Evolutionary conservation across 2,113 vertebrate genomes (phyloP).

Genomic region (Marmota flaviventris): DNA sequence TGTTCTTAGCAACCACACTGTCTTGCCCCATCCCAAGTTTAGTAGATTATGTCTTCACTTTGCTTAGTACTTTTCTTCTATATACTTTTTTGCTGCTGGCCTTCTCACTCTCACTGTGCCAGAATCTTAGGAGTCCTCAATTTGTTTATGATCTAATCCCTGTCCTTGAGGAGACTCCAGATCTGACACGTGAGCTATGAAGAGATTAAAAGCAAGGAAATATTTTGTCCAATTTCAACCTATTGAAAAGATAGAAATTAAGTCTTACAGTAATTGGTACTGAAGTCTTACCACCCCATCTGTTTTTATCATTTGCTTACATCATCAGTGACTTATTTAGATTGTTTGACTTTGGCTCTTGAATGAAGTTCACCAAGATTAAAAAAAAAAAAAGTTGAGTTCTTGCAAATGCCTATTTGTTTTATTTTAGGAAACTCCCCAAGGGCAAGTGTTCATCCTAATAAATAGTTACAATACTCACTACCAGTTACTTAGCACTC

Average conservation of each 20-base stretch:
- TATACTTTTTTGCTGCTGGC: neutral
- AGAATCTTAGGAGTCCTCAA: neutral
- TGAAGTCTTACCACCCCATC: neutral
- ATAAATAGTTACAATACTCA: constrained; percentile 3
- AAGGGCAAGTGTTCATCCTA: constrained; percentile 47
- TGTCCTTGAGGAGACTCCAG: neutral
- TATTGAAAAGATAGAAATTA: constrained; percentile 23
- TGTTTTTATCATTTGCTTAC: constrained; percentile 23
- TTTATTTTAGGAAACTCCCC: constrained; percentile 59
- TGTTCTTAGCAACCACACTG: neutral
- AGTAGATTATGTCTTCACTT: neutral
- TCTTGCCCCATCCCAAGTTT: neutral
- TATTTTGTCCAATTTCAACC: neutral
- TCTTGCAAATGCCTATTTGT: constrained; percentile 22
- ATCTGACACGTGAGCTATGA: neutral
- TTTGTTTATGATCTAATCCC: neutral
- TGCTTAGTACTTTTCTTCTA: constrained; percentile 1
- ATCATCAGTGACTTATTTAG: constrained; percentile 6
- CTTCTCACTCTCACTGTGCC: neutral
- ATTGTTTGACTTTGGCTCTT: constrained; percentile 49
- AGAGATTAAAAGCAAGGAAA: neutral
- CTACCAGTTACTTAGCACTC: constrained; percentile 15
- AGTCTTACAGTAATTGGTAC: constrained; percentile 6
- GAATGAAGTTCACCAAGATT: constrained; percentile 36
- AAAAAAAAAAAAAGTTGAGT: neutral